Base-by-base conservation (phyloP, 2,113 vertebrate species). In the Arenaria interpres region DNA sequence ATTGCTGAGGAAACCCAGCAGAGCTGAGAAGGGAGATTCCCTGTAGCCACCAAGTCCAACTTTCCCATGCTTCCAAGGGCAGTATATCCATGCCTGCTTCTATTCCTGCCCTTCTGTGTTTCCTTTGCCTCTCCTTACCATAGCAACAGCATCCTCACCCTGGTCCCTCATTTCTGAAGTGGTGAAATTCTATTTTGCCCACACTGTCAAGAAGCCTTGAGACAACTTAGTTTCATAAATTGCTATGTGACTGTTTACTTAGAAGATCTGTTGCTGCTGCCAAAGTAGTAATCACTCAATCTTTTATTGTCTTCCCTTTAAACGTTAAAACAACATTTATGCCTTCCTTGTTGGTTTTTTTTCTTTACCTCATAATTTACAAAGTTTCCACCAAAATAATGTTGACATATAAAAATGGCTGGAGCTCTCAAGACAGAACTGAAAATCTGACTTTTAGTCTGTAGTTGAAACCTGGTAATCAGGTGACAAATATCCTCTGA, bases 401-500 rank as follows among this genome's bases (percentile, higher is more conserved):
- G 28, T 39, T 83, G 25, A 19, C 7, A 19, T 59, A 45, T 30
- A 88, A 67, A 56, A 57, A 63, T 32, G 2, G 57, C 53, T 85
- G 41, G 16, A 68, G 14, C 8, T 79, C 92, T 85, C 48, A 74
- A 73, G 45, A 56, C 12, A 68, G 35, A 92, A 53, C 12, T 57
- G 56, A 87, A 94, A 84, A 64, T 21, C 39, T 60, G 20, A 48
- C 22, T 75, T 21, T 66, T 73, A 56, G 16, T 74, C 48, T 82
- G 10, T 30, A 78, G 33, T 1, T 91, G 78, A 91, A 92, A 93
- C 30, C 21, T 89, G 82, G 46, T 96, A 91, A 97, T 92, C 83
- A 86, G 63, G 73, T 96, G 87, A 95, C 54, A 97, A 97, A 97
- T 96, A 78, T 50, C 71, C 73, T 96, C 89, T 97, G 97, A 97